Evolutionary conservation across 2,888 invertebrate species (phyloP), one percentile per base, ranked within the genome.

Genomic region (Acanthosepion lycidas): DNA sequence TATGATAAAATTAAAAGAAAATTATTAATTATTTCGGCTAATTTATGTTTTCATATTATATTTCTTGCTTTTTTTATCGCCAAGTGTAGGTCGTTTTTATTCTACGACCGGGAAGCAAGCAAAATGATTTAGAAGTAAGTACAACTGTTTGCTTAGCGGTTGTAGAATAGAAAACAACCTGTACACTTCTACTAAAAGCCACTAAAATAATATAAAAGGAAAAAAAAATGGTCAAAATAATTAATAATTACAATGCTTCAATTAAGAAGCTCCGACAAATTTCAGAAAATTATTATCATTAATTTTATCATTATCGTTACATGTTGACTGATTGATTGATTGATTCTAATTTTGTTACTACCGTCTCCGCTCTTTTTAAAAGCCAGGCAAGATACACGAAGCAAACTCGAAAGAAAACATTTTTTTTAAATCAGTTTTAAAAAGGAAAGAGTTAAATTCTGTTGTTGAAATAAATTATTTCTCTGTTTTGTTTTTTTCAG

Each of bases 381-480:
- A 78, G 78, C n/a, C 78, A 78, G 78, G 78, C 78, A 78, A n/a
- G 33, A n/a, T 78, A 78, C 5, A 78, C 12, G 18, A 78, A 78
- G 78, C n/a, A 78, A n/a, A 15, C n/a, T n/a, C n/a, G 12, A n/a
- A 78, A 33, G 78, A 78, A 78, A 78, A 78, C 15, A 33, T 78
- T 78, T 78, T 78, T 78, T 78, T 78, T 8, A 78, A 78, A 33
- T 78, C n/a, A 78, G 78, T 78, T n/a, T n/a, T 15, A 78, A n/a
- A 78, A 12, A 78, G 59, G 59, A 59, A 78, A 78, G 33, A 78
- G 12, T n/a, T 78, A 78, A 78, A 78, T 78, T 78, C n/a, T 78
- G n/a, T 78, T 78, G 78, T 78, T 78, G 78, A 78, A 78, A 78
- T 78, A 78, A 78, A 78, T 78, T 78, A 78, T 78, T 78, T 78